Base-by-base conservation (phyloP, 2,113 vertebrate species). In the Ceratotherium simum region DNA sequence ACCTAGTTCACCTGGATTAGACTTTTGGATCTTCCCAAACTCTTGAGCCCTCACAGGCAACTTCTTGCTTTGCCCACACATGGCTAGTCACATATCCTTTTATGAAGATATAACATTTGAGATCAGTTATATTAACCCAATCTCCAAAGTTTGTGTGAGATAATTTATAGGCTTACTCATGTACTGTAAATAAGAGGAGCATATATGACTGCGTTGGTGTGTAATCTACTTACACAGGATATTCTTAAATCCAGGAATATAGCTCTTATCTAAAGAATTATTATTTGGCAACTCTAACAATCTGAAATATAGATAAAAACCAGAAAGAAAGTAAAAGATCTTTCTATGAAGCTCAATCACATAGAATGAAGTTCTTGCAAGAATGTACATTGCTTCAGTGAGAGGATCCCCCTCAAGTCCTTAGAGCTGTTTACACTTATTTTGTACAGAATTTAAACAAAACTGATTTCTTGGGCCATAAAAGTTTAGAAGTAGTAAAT, bases 391-490 rank as follows among this genome's bases (percentile, higher is more conserved):
- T 42, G 46, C 17, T 70, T 94, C 73, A 87, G 7, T 51, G 31
- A 92, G 23, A 96, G 8, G 3, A 36, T 20, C 65, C 10, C 8
- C 29, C 65, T 80, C 14, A 64, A 56, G 9, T 65, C 36, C 13
- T 48, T 82, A 65, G 25, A 88, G 62, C 14, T 75, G 8, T 76
- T 94, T 65, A 92, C 13, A 81, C 29, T 86, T 90, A 89, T 84
- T 95, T 84, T 90, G 6, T 31, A 81, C 10, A 80, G 73, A 97
- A 69, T 85, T 89, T 25, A 62, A 76, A 90, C 14, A 62, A 80
- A 95, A 62, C 16, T 33, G 8, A 90, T 90, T 85, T 93, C 6
- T 60, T 78, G 39, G 39, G 39, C 3, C 17, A 75, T 84, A 42
- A 81, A 94, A 60, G 0, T 80, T 85, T 82, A 78, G 42, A 75